Percentiles rank a stretch among this genome's conserved stretches.
These are phyloP conservation scores for Andrena haemorrhoa DNA, from an alignment of 2,888 invertebrate genomes.

Conservation along the genomic window DNA sequence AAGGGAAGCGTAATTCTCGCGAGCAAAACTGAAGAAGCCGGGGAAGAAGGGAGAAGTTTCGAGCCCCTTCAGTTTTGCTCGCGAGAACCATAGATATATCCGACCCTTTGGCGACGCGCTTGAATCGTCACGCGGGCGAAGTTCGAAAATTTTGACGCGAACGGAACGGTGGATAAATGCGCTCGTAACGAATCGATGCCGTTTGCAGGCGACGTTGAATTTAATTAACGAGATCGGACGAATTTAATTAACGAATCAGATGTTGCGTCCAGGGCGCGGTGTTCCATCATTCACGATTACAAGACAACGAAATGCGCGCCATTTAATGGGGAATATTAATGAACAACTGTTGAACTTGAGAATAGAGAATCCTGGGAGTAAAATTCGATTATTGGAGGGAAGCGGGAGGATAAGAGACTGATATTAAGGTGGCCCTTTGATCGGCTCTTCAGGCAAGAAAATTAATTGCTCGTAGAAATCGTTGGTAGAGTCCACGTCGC, in stretches of 20 bases:
- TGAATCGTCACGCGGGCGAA: neutral
- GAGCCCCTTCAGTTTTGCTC: no score
- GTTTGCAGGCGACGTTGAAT: constrained; percentile 50
- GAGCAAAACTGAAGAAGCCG: no score
- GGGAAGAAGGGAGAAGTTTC: no score
- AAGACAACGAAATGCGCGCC: neutral
- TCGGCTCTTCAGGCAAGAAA: constrained; percentile 12
- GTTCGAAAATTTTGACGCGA: constrained; percentile 7
- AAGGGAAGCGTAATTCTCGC: no score
- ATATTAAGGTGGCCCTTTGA: neutral
- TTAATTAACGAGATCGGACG: constrained; percentile 44
- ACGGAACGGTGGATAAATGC: neutral
- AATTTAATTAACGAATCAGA: constrained; percentile 40
- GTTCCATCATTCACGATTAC: constrained; percentile 1
- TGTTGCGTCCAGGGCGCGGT: neutral
- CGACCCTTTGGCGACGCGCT: no score
- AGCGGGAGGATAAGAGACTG: neutral
- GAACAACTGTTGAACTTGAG: neutral
- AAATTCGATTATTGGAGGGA: no score
- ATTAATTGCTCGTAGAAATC: constrained; percentile 6
- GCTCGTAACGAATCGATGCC: constrained; percentile 31
- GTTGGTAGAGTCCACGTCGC: neutral
- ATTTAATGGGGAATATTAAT: neutral
- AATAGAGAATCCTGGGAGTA: no score
- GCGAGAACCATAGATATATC: no score